phyloP scores from a whole-genome alignment of 2,888 invertebrate genomes.

The Tinea trinotella region DNA sequence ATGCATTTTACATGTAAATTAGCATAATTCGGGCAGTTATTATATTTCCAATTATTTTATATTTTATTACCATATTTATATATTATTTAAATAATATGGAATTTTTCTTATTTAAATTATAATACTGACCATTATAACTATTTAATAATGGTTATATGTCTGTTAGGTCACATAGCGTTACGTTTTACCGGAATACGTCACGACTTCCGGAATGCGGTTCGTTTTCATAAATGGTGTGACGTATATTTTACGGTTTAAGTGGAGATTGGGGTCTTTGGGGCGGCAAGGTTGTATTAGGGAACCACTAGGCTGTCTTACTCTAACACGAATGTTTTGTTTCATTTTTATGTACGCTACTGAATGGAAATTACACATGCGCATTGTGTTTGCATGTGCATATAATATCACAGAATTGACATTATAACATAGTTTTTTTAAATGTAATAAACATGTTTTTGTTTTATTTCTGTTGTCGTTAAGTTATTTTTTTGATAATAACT shows the following conservation, averaged over 20 bases:
- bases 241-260: not conserved
- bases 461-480: too few species aligned
- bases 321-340: constrained; percentile 4
- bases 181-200: too few species aligned
- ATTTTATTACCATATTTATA: too few species aligned
- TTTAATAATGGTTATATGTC: too few species aligned
- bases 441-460: not conserved
- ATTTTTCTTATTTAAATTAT: too few species aligned
- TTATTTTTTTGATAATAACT: too few species aligned
- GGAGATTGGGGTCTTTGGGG: constrained; percentile 4
- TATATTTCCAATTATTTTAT: too few species aligned
- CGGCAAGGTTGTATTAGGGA: not conserved
- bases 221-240: not conserved
- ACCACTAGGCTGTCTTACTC: not conserved
- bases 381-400: not conserved
- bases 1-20: too few species aligned
- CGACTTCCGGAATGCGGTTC: not conserved
- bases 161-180: too few species aligned
- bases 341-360: constrained; percentile 30
- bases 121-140: too few species aligned
- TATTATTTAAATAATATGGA: too few species aligned
- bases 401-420: not conserved
- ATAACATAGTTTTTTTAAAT: not conserved
- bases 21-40: too few species aligned
- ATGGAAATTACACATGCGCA: constrained; percentile 58